These are phyloP conservation scores for Conus canariensis DNA, from an alignment of 2,888 invertebrate species.

Conservation along the genomic window DNA sequence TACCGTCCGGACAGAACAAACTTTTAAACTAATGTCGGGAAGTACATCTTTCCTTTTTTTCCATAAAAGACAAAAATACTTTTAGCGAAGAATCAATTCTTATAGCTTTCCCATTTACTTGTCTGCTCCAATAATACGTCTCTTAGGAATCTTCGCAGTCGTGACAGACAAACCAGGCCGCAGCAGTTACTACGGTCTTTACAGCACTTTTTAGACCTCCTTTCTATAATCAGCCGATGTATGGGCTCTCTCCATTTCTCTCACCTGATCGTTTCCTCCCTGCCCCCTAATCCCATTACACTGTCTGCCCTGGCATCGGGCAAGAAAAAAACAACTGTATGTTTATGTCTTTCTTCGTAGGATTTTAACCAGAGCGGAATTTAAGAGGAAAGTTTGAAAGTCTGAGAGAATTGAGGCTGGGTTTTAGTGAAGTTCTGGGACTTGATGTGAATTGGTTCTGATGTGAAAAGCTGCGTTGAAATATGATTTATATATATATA, in stretches of 20 bases:
- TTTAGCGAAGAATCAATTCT: neutral
- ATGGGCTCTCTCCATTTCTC: neutral
- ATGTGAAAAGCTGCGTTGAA: neutral
- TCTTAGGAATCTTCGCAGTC: neutral
- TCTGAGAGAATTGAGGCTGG: neutral
- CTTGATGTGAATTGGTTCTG: no score
- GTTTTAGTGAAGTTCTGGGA: no score
- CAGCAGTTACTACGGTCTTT: neutral
- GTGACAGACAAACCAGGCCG: neutral
- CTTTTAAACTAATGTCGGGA: no score
- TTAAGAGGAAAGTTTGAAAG: neutral
- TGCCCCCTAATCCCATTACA: slow-evolving; percentile 1
- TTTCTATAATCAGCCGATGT: neutral
- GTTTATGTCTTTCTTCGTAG: neutral
- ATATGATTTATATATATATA: no score
- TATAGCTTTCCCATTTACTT: neutral
- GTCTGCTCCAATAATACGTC: neutral
- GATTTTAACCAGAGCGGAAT: neutral
- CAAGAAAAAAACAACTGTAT: neutral
- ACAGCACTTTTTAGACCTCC: neutral
- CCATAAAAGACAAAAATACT: no score
- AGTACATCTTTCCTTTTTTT: no score
- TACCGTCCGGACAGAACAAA: no score
- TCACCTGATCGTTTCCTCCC: neutral
- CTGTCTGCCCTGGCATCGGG: neutral